Evolutionary conservation across 1,140 invertebrate genomes (phyloP), one percentile per base, ranked within the genome.

Genomic region (Pararge aegeria): DNA sequence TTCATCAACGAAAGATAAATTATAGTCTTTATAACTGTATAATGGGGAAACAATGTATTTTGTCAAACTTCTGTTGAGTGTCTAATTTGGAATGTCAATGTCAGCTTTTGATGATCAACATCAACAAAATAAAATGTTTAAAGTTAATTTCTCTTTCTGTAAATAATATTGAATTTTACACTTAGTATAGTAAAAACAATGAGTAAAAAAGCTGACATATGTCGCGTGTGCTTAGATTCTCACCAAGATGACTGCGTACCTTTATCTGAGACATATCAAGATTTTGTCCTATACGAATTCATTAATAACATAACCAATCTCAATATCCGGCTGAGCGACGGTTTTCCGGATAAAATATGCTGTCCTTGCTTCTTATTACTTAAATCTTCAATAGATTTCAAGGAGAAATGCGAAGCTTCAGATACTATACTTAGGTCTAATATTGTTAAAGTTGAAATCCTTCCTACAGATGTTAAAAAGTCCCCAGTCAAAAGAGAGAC

Each of bases 281-380:
- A 70, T 58, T 66, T 50, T 27, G 30, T 61, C 9, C 60, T 87
- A 63, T 74, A 66, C 15, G 73, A 84, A 18, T 69, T 78, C 53
- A 77, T 88, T 12, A 79, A 73, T 9, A 57, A 59, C 5, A 29
- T 88, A 48, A 75, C 80, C 19, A 73, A 74, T 34, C 62, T 88
- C 12, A 57, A 74, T 49, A 85, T 88, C 52, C 69, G 68, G 49
- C 18, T 70, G 49, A 60, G 55, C 1, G 83, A 87, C 63, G 75
- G 76, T 5, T 65, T 81, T 5, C 83, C 84, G 0, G 60, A 76
- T n/a, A 75, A 70, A 57, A 83, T 89, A 55, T 89, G 85, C 55
- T 60, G 61, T 2, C 64, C 63, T 1, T 89, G 85, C 49, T 66
- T 83, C 9, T 20, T 66, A 16, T 70, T 83, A 19, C 60, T 89